Base-by-base conservation (phyloP, 2,797 vertebrate species). In the Pseudomugil gertrudae region DNA sequence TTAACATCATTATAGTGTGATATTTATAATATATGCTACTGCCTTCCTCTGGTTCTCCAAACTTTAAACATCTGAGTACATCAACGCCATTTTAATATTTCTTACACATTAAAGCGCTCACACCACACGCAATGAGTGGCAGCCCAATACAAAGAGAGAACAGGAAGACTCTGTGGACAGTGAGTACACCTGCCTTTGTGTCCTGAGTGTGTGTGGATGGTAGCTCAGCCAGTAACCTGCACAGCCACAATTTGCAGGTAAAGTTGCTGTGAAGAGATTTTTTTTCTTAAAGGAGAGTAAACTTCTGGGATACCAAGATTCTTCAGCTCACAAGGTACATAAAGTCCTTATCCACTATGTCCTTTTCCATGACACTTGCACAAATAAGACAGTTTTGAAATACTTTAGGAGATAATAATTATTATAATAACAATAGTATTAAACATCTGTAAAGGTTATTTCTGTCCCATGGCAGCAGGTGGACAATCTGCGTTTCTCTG, bases 121-220 rank as follows among this genome's bases (percentile, higher is more conserved):
- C 85, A 79, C 84, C 89, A 80, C 84, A 76, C 77, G 66, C 72
- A 15, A 75, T 21, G 73, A 85, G 87, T 83, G 87, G 86, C 84
- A 89, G 84, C 84, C 88, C 54, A 81, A 83, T 91, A 90, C 83
- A 88, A 90, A 91, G 82, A 89, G 89, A 90, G 85, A 90, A 92
- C 87, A 91, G 92, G 92, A 93, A 93, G 92, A 93, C 92, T 90
- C 85, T 89, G 89, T 89, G 88, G 91, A 92, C 89, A 87, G 88
- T 73, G 89, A 90, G 90, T 90, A 89, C 90, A 89, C 91, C 90
- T 92, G 90, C 86, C 76, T 87, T 85, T 91, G 88, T 90, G 81
- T 91, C 87, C 88, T 90, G 90, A 90, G 91, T 90, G 90, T 88
- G 81, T 83, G 84, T 79, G 76, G 59, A 74, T 79, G 76, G 87